Base-by-base conservation (phyloP, 1,140 invertebrate species). In the Scaptomyza pallida region DNA sequence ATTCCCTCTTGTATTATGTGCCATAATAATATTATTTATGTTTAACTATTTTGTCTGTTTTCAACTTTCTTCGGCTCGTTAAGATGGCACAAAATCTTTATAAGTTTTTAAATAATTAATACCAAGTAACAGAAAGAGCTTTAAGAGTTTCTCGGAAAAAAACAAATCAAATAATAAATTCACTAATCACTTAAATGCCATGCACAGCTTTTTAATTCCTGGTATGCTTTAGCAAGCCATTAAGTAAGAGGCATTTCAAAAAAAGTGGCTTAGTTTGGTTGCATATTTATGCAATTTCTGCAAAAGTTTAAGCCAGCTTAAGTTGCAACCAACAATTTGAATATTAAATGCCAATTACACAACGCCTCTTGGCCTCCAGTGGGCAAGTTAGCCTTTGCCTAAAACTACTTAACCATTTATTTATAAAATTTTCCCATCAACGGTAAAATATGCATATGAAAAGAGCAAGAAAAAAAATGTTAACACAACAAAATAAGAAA, bases 371-470 rank as follows among this genome's bases (percentile, higher is more conserved):
- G 26, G 26, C 26, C 26, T 6, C 26, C 26, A 2, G 26, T 30
- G 26, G 6, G 2, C 26, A 9, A 43, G 16, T 5, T 13, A 9
- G 9, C 5, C 45, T 26, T 47, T 8, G 26, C 40, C 33, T 47
- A 15, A 40, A 33, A 35, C 43, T 35, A 5, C 8, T 2, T 12
- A 52, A 33, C 30, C 30, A 63, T 41, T 41, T 68, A 64, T 79
- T 72, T 72, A 54, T 57, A 61, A 35, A 43, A 62, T 72, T 57
- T n/a, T 52, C 19, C 15, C 67, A 52, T 67, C 73, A 47, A 51
- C 57, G 40, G 8, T 43, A 12, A 59, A 70, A 54, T 76, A 61
- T 80, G 81, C 81, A 85, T 82, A 72, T 65, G 80, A 72, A 72
- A 72, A 69, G 44, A 35, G 79, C 83, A 72, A 62, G 80, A 72